Percentiles rank a stretch among this genome's conserved stretches.
These are phyloP conservation scores for Amphipyra berbera DNA, from an alignment of 2,888 invertebrate species.

Conservation along the genomic window DNA sequence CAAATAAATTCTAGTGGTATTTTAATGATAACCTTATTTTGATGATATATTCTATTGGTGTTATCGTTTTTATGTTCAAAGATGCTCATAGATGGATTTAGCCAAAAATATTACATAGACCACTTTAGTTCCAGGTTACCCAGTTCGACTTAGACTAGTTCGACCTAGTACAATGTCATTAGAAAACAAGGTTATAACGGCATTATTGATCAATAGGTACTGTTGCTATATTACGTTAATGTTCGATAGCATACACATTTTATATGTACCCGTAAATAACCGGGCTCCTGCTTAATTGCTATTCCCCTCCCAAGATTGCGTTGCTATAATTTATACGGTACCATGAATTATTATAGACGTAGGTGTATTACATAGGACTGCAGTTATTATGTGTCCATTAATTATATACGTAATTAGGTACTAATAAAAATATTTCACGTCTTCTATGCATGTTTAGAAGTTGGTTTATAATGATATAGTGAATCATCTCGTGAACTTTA, in stretches of 20 bases:
- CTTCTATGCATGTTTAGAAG: neutral
- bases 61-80: too few species aligned
- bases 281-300: slow-evolving; percentile 76
- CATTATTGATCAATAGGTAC: slow-evolving; percentile 39
- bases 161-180: slow-evolving; percentile 10
- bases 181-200: slow-evolving; percentile 15
- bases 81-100: too few species aligned
- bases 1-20: too few species aligned
- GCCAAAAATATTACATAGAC: too few species aligned
- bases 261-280: slow-evolving; percentile 75
- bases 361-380: slow-evolving; percentile 66
- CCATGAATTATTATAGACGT: slow-evolving; percentile 74
- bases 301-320: slow-evolving; percentile 75
- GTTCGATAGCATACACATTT: slow-evolving; percentile 59
- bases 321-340: slow-evolving; percentile 77
- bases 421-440: slow-evolving; percentile 29
- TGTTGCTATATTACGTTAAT: slow-evolving; percentile 60
- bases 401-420: slow-evolving; percentile 37
- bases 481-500: neutral
- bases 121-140: too few species aligned
- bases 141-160: too few species aligned
- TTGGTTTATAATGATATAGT: neutral
- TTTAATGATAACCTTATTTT: too few species aligned
- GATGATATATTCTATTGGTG: too few species aligned
- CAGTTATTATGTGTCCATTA: slow-evolving; percentile 60